Percentiles rank a stretch among this genome's conserved stretches.
These are phyloP conservation scores for Oryzias celebensis DNA, from an alignment of 2,113 vertebrate species.

Conservation along the genomic window DNA sequence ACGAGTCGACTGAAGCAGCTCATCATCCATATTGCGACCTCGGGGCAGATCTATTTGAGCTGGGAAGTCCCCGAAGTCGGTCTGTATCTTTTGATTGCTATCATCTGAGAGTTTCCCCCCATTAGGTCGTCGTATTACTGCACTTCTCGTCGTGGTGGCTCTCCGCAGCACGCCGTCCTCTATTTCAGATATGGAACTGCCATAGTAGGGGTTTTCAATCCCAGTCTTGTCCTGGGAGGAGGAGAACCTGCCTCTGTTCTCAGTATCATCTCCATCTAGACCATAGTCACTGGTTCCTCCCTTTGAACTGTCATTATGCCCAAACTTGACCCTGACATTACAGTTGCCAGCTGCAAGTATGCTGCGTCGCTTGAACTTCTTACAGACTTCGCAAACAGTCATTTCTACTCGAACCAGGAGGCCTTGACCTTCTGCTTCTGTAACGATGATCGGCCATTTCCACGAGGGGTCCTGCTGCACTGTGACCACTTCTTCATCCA, in stretches of 20 bases:
- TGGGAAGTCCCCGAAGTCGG: conserved; percentile 90
- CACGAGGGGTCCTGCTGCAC: conserved; percentile 72
- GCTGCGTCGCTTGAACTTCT: conserved; percentile 92
- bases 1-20: conserved; percentile 77
- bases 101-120: conserved; percentile 78
- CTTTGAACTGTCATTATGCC: conserved; percentile 75
- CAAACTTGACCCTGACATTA: conserved; percentile 86
- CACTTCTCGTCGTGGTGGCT: conserved; percentile 78
- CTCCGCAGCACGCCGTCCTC: conserved; percentile 79
- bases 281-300: conserved; percentile 63
- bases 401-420: conserved; percentile 88
- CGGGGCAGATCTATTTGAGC: conserved; percentile 86
- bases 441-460: conserved; percentile 83
- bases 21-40: conserved; percentile 73
- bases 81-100: conserved; percentile 80
- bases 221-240: conserved; percentile 78
- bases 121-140: conserved; percentile 73
- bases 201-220: conserved; percentile 76
- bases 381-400: conserved; percentile 89
- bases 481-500: conserved; percentile 84
- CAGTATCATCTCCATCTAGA: conserved; percentile 76
- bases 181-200: conserved; percentile 79
- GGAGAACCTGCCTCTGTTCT: conserved; percentile 81
- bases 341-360: conserved; percentile 85
- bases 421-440: conserved; percentile 90